Conservation (phyloP, 2,113 vertebrate genomes). For the Chauna torquata region DNA sequence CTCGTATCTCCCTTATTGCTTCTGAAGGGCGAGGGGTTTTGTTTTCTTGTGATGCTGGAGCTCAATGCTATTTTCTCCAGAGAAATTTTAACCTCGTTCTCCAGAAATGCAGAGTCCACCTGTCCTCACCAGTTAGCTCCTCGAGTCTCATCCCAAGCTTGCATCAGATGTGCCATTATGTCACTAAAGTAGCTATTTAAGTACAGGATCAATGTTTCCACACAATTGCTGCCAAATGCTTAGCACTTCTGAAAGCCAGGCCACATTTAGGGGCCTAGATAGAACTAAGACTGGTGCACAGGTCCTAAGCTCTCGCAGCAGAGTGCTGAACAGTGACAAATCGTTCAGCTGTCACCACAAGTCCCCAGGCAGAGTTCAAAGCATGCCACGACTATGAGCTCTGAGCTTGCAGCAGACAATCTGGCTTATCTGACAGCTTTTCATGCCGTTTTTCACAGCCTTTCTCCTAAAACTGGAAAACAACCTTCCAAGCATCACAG, state of each 20-base stretch:
- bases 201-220: neutral
- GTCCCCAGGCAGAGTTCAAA: neutral
- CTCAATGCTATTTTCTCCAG: neutral
- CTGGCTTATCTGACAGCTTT: neutral
- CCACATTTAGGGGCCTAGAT: neutral
- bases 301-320: neutral
- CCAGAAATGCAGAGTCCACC: neutral
- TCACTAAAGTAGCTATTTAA: conserved; percentile 5
- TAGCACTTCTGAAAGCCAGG: neutral
- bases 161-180: neutral
- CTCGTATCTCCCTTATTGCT: neutral
- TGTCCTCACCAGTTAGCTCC: neutral
- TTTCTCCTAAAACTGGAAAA: neutral
- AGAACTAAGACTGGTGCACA: accelerated
- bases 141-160: neutral
- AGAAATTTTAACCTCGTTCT: neutral
- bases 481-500: neutral
- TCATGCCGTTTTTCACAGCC: neutral
- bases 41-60: neutral
- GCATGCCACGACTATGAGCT: neutral
- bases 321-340: neutral
- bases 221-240: neutral
- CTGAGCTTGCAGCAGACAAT: neutral
- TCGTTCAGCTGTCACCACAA: accelerated
- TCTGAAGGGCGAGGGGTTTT: neutral